These are phyloP conservation scores for Hyles vespertilio DNA, from an alignment of 1,140 invertebrate species.

Conservation along the genomic window DNA sequence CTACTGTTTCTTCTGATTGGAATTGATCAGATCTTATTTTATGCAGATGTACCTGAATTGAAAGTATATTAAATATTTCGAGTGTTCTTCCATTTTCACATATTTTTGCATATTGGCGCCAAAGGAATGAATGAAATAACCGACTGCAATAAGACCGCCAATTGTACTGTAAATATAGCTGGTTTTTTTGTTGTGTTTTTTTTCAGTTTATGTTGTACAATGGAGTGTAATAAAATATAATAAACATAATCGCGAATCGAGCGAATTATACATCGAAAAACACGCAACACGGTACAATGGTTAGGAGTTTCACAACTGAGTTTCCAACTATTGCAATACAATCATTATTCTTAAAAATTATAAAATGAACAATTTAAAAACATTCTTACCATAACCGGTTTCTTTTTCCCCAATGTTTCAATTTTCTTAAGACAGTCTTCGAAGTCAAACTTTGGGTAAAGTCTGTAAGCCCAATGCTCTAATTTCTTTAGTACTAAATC, in stretches of 20 bases:
- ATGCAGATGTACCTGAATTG: constrained; percentile 58
- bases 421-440: constrained; percentile 89
- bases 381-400: constrained; percentile 74
- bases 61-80: background rate
- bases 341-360: constrained; percentile 5
- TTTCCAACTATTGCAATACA: too few species aligned
- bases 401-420: constrained; percentile 87
- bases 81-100: too few species aligned
- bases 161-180: too few species aligned
- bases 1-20: constrained; percentile 48
- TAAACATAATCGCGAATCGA: too few species aligned
- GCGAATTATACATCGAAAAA: too few species aligned
- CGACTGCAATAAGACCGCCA: too few species aligned
- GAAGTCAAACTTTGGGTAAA: constrained; percentile 92
- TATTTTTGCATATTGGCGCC: too few species aligned
- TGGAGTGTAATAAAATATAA: too few species aligned
- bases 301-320: background rate
- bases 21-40: constrained; percentile 67
- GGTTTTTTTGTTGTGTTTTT: too few species aligned
- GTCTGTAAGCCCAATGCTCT: constrained; percentile 94
- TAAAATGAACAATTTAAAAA: constrained; percentile 12
- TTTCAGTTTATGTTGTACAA: too few species aligned
- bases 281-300: background rate
- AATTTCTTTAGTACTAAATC: constrained; percentile 86
- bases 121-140: too few species aligned